Evolutionary conservation across 35 echinoderm and acorn worm species (phyloP), one percentile per base, ranked within the genome.

Genomic region (Eucidaris tribuloides): DNA sequence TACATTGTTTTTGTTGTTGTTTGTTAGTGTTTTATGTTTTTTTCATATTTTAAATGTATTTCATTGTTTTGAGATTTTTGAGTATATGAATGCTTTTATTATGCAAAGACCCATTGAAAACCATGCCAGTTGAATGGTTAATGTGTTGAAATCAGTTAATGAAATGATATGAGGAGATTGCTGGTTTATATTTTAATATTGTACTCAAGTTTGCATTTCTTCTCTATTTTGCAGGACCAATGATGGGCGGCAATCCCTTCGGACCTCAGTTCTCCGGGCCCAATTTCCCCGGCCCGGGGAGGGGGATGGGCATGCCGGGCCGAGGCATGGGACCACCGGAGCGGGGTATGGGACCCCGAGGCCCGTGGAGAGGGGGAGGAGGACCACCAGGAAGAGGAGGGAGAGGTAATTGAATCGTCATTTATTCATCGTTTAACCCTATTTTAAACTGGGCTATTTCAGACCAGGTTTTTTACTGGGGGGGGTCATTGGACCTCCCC

Each of bases 241-340:
- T 7, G 7, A 13, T 65, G 9, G n/a, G 28, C 18, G 43, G 43
- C 19, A 54, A 13, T 54, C 43, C n/a, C 4, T 52, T 52, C 46
- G 23, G 6, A n/a, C 48, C 48, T 25, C 76, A 36, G 59, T 80
- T 79, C 77, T 45, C 78, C 19, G 85, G 84, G 17, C 84, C 77
- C 17, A 76, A 77, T 34, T 88, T 88, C n/a, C 57, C 76, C 9
- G 85, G 85, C 7, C 85, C 85, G 0, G 76, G 84, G 17, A 60
- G 85, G 3, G 55, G 34, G 35, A 57, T 88, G 54, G 24, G 55
- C 22, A 76, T 77, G 0, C 38, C 35, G 42, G 80, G 80, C 4
- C 39, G 58, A 33, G 80, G 59, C 43, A 28, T 27, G 4, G 58
- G 59, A 30, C 41, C 41, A 5, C 49, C 34, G 4, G 38, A 27